Evolutionary conservation across 2,113 vertebrate genomes (phyloP).

Genomic region (Pachypanchax playfairii): DNA sequence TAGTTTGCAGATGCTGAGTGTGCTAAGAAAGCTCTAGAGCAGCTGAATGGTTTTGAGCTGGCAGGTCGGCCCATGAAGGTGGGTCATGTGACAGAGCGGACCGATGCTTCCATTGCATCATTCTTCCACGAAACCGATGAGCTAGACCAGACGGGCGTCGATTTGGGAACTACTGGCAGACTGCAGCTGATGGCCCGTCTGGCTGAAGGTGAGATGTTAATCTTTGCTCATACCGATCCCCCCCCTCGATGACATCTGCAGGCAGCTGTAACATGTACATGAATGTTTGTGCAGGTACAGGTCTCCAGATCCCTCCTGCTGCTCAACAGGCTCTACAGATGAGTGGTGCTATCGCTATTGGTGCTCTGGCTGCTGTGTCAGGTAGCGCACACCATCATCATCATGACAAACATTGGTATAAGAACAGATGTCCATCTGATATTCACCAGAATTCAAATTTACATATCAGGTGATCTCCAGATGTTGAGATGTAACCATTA

Average conservation of each 20-base stretch:
- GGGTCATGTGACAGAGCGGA: slow-evolving; percentile 94
- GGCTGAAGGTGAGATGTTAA: slow-evolving; percentile 86
- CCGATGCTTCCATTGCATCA: slow-evolving; percentile 88
- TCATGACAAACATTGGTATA: background rate
- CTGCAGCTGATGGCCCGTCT: slow-evolving; percentile 96
- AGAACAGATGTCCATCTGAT: no score
- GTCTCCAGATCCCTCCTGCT: slow-evolving; percentile 94
- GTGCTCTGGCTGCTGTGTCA: slow-evolving; percentile 89
- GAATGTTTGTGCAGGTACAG: slow-evolving; percentile 82
- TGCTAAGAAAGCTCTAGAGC: slow-evolving; percentile 96
- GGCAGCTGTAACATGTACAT: background rate
- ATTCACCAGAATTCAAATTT: no score
- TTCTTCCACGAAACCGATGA: slow-evolving; percentile 95
- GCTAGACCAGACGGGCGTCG: slow-evolving; percentile 91
- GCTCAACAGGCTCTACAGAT: slow-evolving; percentile 97
- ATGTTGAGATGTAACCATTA: no score
- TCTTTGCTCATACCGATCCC: background rate
- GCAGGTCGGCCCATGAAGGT: slow-evolving; percentile 98
- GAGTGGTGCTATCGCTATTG: slow-evolving; percentile 94
- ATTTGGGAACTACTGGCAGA: slow-evolving; percentile 92
- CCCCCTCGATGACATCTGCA: background rate
- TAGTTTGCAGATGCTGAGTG: slow-evolving; percentile 95
- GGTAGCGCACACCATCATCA: slow-evolving; percentile 73
- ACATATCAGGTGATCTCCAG: no score
- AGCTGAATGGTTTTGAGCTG: slow-evolving; percentile 95